Evolutionary conservation across 2,113 vertebrate species (phyloP).

Genomic region (Cyanistes caeruleus): DNA sequence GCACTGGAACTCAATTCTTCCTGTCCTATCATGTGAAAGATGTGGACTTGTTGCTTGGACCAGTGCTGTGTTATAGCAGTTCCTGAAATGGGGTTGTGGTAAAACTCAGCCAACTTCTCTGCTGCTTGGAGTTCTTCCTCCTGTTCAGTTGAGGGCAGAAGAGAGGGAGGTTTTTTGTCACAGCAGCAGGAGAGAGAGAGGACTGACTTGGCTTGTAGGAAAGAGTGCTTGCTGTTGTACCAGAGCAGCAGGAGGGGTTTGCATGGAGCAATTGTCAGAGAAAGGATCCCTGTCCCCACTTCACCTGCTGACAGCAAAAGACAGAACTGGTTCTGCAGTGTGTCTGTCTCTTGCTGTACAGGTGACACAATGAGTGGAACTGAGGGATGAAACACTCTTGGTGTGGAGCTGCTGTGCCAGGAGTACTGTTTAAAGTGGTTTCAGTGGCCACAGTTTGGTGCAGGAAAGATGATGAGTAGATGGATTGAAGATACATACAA

Average conservation of each 20-base stretch:
- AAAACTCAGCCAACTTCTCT: background rate
- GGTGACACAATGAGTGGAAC: accelerated
- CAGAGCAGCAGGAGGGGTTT: background rate
- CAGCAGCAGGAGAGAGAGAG: background rate
- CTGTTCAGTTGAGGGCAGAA: background rate
- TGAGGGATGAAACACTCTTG: background rate
- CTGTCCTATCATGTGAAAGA: background rate
- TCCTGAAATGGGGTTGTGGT: background rate
- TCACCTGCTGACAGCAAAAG: background rate
- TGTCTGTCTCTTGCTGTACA: background rate
- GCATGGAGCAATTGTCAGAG: background rate
- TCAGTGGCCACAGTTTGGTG: background rate
- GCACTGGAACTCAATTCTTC: background rate
- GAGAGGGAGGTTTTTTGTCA: background rate
- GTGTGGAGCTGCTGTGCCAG: background rate
- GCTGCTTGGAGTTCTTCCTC: background rate
- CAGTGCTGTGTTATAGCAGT: background rate
- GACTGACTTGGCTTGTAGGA: background rate
- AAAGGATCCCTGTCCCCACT: background rate
- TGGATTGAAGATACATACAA: background rate
- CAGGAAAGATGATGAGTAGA: background rate
- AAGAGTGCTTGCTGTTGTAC: background rate
- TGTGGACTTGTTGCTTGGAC: background rate
- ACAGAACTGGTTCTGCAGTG: background rate
- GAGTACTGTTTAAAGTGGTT: background rate